Evolutionary conservation across 2,888 invertebrate species (phyloP), one percentile per base, ranked within the genome.

Genomic region (Candidula unifasciata): DNA sequence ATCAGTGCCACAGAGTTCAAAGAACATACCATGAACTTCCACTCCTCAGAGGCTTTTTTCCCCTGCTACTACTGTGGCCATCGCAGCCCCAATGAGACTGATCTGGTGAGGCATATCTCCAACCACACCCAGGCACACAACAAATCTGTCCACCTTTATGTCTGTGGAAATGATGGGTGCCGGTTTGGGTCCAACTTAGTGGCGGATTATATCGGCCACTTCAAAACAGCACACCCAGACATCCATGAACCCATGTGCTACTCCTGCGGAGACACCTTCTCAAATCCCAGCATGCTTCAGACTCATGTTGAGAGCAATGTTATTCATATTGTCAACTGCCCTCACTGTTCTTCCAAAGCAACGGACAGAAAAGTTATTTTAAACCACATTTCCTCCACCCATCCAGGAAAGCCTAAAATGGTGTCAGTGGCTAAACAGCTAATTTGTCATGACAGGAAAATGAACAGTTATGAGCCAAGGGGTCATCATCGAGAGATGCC

Each of bases 51-150:
- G 64, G 85, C 84, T 27, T 87, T 84, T 64, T 92, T 88, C 85
- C 86, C 89, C 13, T 92, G 92, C 85, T 88, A 88, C 54, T 90
- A 92, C 85, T 92, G 92, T 87, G 91, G 91, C 0, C 88, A 88
- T n/a, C 88, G 89, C 66, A 88, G 89, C 44, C 88, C 87, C 27
- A 89, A 87, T 37, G 90, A 91, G 82, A 91, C 90, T 60, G 87
- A 88, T 24, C 88, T 91, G 84, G 86, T 91, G 0, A 80, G 90
- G 52, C 92, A 92, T 85, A 88, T 92, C 68, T 87, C 87, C 52
- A 85, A 83, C 30, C 88, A 88, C 78, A 83, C 88, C n/a, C 91
- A 91, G 85, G 87, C 90, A 24, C 90, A 89, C 84, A 84, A 89
- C 35, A 90, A 90, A 66, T 74, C 87, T 16, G 88, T 89, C 21